Base-by-base conservation (phyloP, 2,888 invertebrate genomes). In the Apodemia zela region DNA sequence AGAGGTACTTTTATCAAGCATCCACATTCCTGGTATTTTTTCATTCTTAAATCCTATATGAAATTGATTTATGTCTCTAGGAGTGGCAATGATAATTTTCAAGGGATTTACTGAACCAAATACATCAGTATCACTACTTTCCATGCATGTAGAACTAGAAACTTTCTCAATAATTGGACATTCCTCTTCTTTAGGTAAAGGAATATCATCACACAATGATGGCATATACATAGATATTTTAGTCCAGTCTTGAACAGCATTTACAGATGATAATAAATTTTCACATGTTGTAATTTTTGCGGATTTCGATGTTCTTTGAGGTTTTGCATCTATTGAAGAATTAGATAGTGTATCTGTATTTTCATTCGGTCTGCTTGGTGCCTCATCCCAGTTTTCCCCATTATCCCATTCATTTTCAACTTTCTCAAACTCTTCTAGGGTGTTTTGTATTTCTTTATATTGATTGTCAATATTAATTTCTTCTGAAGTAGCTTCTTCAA, bases 371-470 rank as follows among this genome's bases (percentile, higher is more conserved):
- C 49, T 65, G 7, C 60, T 67, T 15, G 59, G 54, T 65, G 47
- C 66, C 64, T 75, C 72, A 17, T 83, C 81, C 91, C 90, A 91
- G 49, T 73, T 70, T 60, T 81, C 87, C 15, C 86, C 83, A 68
- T 78, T 80, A 58, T 90, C 90, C 90, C 90, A 91, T 65, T 82
- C 84, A 66, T 72, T 68, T 69, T 87, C 87, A 35, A 87, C 70
- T 70, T 81, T 82, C 69, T 81, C 77, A 42, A 82, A 71, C 72
- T 86, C 78, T 66, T 87, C 82, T 25, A 88, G 68, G 29, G 74
- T 71, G 66, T 81, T 79, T 67, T 79, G 74, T 54, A 82, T 72
- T 67, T 82, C 79, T 15, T 65, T 51, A 59, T 74, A 69, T 10
- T 70, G 64, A 45, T 73, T 67, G 21, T 70, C 62, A 49, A 71